phyloP scores from a whole-genome alignment of 2,888 invertebrate species.

The Ypsolopha sequella region DNA sequence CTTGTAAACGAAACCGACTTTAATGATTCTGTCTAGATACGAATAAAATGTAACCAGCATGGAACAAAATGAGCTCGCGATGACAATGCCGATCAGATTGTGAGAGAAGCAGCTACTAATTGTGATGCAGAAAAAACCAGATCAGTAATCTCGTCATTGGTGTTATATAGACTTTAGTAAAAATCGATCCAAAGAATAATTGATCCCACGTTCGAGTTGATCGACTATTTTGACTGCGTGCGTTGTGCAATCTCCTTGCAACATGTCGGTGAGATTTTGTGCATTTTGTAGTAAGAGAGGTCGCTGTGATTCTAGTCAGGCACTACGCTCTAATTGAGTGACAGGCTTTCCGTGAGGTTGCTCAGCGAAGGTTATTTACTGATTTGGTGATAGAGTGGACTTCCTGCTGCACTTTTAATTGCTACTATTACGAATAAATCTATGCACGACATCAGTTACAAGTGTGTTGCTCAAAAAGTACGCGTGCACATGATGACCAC shows the following conservation, averaged over 20 bases:
- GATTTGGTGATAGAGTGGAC: conserved; percentile 15
- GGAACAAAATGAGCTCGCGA: neutral
- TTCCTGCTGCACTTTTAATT: conserved; percentile 11
- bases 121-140: conserved; percentile 22
- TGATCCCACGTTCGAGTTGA: conserved; percentile 60
- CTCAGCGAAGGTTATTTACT: conserved; percentile 19
- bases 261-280: conserved; percentile 19
- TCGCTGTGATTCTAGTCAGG: conserved; percentile 16
- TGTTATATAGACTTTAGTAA: conserved; percentile 8
- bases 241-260: conserved; percentile 25
- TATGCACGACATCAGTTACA: conserved; percentile 4
- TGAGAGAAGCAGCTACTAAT: neutral
- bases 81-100: neutral
- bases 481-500: conserved; percentile 15
- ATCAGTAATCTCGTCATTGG: conserved; percentile 22
- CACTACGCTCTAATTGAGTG: conserved; percentile 14
- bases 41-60: neutral
- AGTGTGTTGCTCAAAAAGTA: neutral
- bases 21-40: neutral
- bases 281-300: conserved; percentile 12
- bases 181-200: conserved; percentile 40
- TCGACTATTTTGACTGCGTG: conserved; percentile 29
- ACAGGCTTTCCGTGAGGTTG: conserved; percentile 19
- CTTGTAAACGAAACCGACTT: neutral
- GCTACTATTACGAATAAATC: no score